Evolutionary conservation across 2,113 vertebrate genomes (phyloP), one percentile per base, ranked within the genome.

Genomic region (Varanus salvator): DNA sequence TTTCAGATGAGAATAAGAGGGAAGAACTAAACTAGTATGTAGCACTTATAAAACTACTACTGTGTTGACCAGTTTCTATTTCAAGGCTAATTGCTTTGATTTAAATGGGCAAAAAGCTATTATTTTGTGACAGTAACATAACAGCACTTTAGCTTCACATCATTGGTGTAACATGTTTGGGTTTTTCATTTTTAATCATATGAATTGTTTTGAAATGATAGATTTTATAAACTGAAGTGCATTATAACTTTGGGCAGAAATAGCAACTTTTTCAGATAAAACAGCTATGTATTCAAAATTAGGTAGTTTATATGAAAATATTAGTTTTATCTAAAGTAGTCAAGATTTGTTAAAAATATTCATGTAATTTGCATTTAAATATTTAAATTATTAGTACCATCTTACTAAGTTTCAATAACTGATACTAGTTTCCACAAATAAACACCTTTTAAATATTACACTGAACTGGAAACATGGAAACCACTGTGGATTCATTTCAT

Each of bases 51-150:
- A 71, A 84, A 29, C 8, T 0, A 7, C 12, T 89, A 64, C 1
- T 84, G 44, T 72, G 54, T 71, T 93, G 60, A 29, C 87, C 34
- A 90, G 64, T 25, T 93, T 27, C 29, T 80, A 0, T 0, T 88
- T 91, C 8, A 84, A 93, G 69, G 15, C 17, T 84, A 4, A 23
- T 74, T 91, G 31, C 6, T 92, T 86, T 92, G 23, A 57, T 3
- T 90, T 90, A 85, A 64, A 19, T 85, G 12, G 17, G 0, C 44
- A 15, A 12, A 60, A 25, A 52, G 89, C 14, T 38, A 34, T 82
- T 77, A 15, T 21, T 72, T 54, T 68, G 57, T 84, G 44, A 76
- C 38, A 75, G 88, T 84, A 84, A 76, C 66, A 84, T 75, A 44
- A 48, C 38, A 84, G 80, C 34, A 75, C 34, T 57, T 27, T 76